Conservation (phyloP, 2,888 invertebrate species). For the Ligdia adustata region DNA sequence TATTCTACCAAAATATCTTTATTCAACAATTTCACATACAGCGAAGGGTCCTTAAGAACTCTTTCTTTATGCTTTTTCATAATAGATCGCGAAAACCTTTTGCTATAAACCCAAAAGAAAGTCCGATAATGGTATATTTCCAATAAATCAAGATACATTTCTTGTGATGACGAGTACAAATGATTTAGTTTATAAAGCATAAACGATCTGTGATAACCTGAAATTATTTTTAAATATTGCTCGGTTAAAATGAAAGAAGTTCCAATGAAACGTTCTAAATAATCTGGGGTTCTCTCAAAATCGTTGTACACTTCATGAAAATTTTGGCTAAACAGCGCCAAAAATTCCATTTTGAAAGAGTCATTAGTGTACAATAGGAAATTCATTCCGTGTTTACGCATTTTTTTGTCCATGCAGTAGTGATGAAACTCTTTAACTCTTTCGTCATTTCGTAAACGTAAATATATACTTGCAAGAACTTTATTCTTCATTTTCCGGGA, state of each 20-base stretch:
- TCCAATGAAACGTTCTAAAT: constrained; percentile 44
- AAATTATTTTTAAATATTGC: constrained; percentile 14
- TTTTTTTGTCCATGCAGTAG: constrained; percentile 48
- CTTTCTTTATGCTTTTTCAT: constrained; percentile 55
- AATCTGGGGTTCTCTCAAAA: constrained; percentile 8
- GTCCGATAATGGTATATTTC: constrained; percentile 37
- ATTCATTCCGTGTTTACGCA: constrained; percentile 47
- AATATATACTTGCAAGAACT: constrained; percentile 47
- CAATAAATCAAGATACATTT: constrained; percentile 52
- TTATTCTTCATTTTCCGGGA: constrained; percentile 63
- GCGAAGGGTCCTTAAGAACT: constrained; percentile 43
- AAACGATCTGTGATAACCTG: neutral
- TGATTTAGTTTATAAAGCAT: constrained; percentile 18
- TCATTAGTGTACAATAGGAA: constrained; percentile 56
- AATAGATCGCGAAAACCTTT: constrained; percentile 48
- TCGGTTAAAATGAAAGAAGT: constrained; percentile 39
- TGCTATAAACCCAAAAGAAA: neutral
- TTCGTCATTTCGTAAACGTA: constrained; percentile 43
- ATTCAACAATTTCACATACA: constrained; percentile 50
- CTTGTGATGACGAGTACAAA: constrained; percentile 39
- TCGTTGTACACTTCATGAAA: constrained; percentile 3
- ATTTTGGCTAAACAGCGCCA: constrained; percentile 28
- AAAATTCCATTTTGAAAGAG: constrained; percentile 47
- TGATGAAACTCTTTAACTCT: constrained; percentile 50
- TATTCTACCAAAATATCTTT: constrained; percentile 41